These are phyloP conservation scores for Equus przewalskii DNA, from an alignment of 2,113 vertebrate genomes.

Conservation along the genomic window DNA sequence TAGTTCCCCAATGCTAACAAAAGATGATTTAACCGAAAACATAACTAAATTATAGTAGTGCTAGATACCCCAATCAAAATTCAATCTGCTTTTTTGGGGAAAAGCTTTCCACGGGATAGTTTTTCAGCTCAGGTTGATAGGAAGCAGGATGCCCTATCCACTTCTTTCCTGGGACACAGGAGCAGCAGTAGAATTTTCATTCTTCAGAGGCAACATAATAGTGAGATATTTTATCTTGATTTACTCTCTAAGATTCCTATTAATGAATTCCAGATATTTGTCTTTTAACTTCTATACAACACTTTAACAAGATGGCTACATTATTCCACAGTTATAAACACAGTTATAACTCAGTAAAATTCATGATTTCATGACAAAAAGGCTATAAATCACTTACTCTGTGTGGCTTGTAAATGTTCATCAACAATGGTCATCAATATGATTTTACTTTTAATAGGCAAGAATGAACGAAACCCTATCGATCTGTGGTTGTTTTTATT, in stretches of 20 bases:
- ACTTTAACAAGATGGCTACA: not conserved
- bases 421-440: not conserved
- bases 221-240: not conserved
- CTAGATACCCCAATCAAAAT: not conserved
- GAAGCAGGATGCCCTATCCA: not conserved
- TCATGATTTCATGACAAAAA: not conserved
- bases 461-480: not conserved
- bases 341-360: not conserved
- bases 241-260: not conserved
- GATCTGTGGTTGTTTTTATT: not conserved
- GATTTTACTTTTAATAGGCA: conserved; percentile 11
- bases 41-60: not conserved
- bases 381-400: not conserved
- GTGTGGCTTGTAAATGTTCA: not conserved
- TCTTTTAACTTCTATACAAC: not conserved
- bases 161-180: not conserved
- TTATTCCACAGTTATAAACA: not conserved
- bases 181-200: not conserved
- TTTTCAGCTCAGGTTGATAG: not conserved
- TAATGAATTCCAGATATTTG: not conserved
- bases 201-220: not conserved
- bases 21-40: not conserved
- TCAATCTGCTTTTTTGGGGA: not conserved
- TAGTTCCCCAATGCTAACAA: not conserved
- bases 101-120: not conserved